phyloP scores from a whole-genome alignment of 2,797 vertebrate species.

The Oreochromis mossambicus region DNA sequence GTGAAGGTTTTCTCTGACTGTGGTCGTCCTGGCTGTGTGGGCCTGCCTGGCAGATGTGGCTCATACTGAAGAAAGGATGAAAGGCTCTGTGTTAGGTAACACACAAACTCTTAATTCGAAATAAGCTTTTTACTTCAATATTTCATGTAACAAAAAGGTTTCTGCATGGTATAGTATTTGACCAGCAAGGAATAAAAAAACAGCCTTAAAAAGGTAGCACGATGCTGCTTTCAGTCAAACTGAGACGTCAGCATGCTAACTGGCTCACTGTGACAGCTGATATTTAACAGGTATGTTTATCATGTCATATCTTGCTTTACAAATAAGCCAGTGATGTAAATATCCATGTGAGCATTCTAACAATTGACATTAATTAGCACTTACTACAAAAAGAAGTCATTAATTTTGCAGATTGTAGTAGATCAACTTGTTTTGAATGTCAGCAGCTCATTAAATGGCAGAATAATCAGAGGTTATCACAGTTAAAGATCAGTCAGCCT shows the following conservation, averaged over 20 bases:
- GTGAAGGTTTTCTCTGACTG: slow-evolving; percentile 45
- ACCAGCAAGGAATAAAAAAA: background rate
- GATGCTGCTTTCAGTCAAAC: background rate
- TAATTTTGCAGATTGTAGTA: background rate
- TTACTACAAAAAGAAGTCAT: background rate
- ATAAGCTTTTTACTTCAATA: background rate
- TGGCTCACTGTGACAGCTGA: background rate
- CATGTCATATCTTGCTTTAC: background rate
- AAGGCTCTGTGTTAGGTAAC: slow-evolving; percentile 34
- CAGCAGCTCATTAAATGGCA: background rate
- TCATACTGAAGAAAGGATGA: background rate
- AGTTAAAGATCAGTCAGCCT: background rate
- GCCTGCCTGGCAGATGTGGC: slow-evolving; percentile 24
- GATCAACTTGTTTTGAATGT: background rate
- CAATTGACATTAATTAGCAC: background rate
- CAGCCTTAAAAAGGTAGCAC: background rate
- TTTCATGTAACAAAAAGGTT: background rate
- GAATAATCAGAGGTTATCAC: background rate
- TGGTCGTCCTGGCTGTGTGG: slow-evolving; percentile 34
- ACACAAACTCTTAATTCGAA: background rate
- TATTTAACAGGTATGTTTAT: background rate
- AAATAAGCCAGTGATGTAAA: background rate
- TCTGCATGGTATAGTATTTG: background rate
- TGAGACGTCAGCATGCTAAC: background rate
- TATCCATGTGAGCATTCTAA: background rate